A percentile compares a stretch with the other conserved stretches of the same genome.
phyloP scores from a whole-genome alignment of 37 sponge, comb jelly and placozoan species.

The Mnemiopsis leidyi region DNA sequence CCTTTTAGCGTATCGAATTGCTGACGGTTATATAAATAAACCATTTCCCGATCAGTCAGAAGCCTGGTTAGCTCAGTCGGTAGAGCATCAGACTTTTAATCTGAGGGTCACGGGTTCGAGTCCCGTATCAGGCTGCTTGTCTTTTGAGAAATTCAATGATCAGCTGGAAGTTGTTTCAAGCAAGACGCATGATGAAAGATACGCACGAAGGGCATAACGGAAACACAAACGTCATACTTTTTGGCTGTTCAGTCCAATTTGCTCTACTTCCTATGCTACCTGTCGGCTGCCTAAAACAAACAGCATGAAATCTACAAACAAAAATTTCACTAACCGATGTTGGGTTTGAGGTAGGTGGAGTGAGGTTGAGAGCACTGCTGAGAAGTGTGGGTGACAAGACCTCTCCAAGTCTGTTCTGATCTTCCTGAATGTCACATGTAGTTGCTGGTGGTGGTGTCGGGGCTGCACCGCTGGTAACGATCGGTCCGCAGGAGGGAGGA shows the following conservation, averaged over 20 bases:
- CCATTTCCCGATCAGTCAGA: too few species aligned
- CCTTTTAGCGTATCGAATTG: too few species aligned
- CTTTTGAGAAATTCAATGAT: too few species aligned
- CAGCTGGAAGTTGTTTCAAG: too few species aligned
- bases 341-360: not conserved
- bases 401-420: not conserved
- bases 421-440: not conserved
- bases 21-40: too few species aligned
- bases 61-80: not conserved
- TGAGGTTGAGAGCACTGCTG: slow-evolving; percentile 13
- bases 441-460: not conserved
- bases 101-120: not conserved
- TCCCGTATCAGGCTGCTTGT: not conserved
- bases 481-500: not conserved
- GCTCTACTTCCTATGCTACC: too few species aligned
- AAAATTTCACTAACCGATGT: not conserved
- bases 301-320: not conserved
- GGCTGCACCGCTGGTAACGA: not conserved
- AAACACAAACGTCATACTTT: too few species aligned
- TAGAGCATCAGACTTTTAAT: not conserved
- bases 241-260: too few species aligned
- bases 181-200: too few species aligned
- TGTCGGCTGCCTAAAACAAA: too few species aligned
- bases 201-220: too few species aligned
- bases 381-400: not conserved